Evolutionary conservation across 2,888 invertebrate genomes (phyloP).

Genomic region (Xestia sexstrigata): DNA sequence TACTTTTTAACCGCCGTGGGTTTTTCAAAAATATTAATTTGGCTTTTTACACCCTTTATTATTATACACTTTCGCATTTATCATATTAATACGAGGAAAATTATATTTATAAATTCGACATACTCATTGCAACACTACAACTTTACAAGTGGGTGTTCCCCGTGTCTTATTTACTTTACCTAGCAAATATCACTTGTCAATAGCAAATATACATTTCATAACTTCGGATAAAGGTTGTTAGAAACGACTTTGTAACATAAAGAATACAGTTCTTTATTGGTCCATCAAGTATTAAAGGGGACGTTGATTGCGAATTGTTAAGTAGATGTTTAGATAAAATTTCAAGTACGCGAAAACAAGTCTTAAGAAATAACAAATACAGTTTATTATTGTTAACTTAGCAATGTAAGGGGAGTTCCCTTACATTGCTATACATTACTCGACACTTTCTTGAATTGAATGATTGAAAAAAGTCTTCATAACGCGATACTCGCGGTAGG

Average conservation of each 20-base stretch:
- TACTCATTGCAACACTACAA: background rate
- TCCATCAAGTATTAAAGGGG: background rate
- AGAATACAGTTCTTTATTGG: background rate
- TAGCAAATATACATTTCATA: background rate
- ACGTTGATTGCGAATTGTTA: background rate
- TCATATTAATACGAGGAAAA: background rate
- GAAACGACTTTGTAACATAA: background rate
- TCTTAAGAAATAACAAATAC: background rate
- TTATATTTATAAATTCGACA: background rate
- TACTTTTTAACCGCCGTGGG: too few relatives aligned
- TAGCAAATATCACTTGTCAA: background rate
- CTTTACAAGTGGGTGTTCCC: background rate
- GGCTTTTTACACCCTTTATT: background rate
- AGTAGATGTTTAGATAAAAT: background rate
- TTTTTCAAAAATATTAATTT: too few relatives aligned
- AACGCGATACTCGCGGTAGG: background rate
- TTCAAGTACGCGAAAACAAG: background rate
- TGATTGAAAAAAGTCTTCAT: background rate
- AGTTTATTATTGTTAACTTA: conserved; percentile 4
- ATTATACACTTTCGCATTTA: background rate
- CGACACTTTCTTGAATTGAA: background rate
- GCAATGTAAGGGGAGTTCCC: background rate
- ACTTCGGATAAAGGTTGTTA: background rate
- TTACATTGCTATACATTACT: background rate
- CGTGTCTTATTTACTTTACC: background rate